phyloP scores from a whole-genome alignment of 1,140 invertebrate genomes.

The Procambarus clarkii region DNA sequence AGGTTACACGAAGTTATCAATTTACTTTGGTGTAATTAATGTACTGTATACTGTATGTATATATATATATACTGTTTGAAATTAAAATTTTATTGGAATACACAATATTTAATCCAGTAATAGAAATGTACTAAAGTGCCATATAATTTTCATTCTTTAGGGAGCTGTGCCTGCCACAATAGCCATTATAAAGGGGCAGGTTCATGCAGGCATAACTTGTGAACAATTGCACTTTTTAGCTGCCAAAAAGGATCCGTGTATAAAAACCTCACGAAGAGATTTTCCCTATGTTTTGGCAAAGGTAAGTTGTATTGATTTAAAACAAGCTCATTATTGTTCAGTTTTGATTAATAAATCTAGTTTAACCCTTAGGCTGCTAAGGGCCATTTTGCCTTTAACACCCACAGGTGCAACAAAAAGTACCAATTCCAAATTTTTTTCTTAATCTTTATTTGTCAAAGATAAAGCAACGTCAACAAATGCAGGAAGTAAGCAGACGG shows the following conservation, averaged over 20 bases:
- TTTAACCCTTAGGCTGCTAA: too few relatives aligned
- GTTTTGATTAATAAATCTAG: too few relatives aligned
- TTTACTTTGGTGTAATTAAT: neutral
- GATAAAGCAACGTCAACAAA: too few relatives aligned
- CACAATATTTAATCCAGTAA: neutral
- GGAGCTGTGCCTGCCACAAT: constrained; percentile 96
- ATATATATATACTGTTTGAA: neutral
- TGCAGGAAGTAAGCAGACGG: too few relatives aligned
- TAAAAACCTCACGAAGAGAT: constrained; percentile 92
- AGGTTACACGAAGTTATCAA: constrained; percentile 77
- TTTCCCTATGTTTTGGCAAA: constrained; percentile 85
- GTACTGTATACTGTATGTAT: neutral
- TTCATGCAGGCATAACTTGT: constrained; percentile 86
- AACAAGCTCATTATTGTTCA: too few relatives aligned
- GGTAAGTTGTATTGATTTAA: constrained; percentile 74
- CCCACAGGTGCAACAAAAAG: too few relatives aligned
- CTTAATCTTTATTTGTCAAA: too few relatives aligned
- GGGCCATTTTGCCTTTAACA: too few relatives aligned
- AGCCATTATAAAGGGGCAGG: constrained; percentile 88
- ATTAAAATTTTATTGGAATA: neutral
- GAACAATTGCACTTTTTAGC: constrained; percentile 82
- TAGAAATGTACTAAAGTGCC: neutral
- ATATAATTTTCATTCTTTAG: constrained; percentile 76
- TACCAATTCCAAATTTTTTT: too few relatives aligned
- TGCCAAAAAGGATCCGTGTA: constrained; percentile 75